phyloP scores from a whole-genome alignment of 2,888 invertebrate species.

The Bugulina stolonifera region DNA sequence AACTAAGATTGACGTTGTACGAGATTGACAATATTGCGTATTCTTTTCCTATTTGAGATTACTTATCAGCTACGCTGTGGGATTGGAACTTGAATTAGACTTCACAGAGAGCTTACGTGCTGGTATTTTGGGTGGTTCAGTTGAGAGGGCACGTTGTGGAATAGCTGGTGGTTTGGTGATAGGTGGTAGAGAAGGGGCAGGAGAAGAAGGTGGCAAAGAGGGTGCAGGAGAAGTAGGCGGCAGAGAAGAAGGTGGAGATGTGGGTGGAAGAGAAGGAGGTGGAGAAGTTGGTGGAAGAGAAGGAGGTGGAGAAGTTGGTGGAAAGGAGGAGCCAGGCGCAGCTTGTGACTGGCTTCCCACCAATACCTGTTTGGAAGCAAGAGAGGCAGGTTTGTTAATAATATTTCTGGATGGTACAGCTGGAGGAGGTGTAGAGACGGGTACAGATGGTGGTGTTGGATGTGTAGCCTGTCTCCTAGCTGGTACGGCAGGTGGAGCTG shows the following conservation, averaged over 20 bases:
- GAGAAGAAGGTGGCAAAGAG: neutral
- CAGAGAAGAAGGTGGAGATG: too few species aligned
- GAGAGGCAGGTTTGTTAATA: neutral
- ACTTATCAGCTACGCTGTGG: neutral
- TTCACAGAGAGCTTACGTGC: neutral
- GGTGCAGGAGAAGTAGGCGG: too few species aligned
- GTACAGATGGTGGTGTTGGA: too few species aligned
- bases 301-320: neutral
- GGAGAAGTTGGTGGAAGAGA: neutral
- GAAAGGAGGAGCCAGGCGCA: too few species aligned
- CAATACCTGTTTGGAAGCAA: neutral
- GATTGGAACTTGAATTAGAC: neutral
- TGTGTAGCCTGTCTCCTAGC: neutral
- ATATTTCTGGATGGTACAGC: neutral
- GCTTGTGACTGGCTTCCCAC: too few species aligned
- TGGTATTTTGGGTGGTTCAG: constrained; percentile 9
- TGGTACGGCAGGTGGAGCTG: neutral
- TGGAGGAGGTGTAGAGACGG: neutral
- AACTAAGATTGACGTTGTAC: too few species aligned
- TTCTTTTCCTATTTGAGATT: too few species aligned
- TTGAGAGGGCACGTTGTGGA: neutral
- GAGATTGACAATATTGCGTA: too few species aligned
- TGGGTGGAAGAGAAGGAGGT: neutral
- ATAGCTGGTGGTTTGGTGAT: neutral
- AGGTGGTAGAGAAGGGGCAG: neutral